Evolutionary conservation across 2,797 vertebrate species (phyloP).

Genomic region (Emys orbicularis): DNA sequence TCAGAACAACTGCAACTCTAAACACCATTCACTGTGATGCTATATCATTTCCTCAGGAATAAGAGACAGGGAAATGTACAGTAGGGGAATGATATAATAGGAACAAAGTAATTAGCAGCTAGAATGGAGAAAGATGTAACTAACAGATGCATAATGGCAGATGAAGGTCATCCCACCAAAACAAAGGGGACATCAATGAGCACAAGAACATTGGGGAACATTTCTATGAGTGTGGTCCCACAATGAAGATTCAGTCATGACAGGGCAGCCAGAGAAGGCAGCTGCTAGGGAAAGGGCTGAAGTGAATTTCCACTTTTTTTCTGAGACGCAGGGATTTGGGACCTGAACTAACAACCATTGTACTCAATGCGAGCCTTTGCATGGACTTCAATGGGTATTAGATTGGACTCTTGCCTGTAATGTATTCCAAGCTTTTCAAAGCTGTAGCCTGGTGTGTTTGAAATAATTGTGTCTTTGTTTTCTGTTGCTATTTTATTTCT

Average conservation of each 20-base stretch:
- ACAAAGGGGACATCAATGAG: not conserved
- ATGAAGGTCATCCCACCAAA: not conserved
- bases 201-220: fast-evolving
- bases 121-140: not conserved
- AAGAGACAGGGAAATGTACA: not conserved
- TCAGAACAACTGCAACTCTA: not conserved
- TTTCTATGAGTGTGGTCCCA: not conserved
- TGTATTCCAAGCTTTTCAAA: not conserved
- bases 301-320: not conserved
- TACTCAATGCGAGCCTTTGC: not conserved
- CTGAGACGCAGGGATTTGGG: not conserved
- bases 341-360: fast-evolving
- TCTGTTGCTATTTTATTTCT: not conserved
- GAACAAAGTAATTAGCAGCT: not conserved
- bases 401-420: not conserved
- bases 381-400: not conserved
- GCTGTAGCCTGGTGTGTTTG: not conserved
- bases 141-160: not conserved
- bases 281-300: not conserved
- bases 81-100: not conserved
- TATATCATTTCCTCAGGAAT: not conserved
- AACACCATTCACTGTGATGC: not conserved
- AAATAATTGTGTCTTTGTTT: not conserved
- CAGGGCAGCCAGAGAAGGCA: fast-evolving
- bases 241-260: not conserved